Evolutionary conservation across 2,797 vertebrate species (phyloP), one percentile per base, ranked within the genome.

Genomic region (Notamacropus eugenii): DNA sequence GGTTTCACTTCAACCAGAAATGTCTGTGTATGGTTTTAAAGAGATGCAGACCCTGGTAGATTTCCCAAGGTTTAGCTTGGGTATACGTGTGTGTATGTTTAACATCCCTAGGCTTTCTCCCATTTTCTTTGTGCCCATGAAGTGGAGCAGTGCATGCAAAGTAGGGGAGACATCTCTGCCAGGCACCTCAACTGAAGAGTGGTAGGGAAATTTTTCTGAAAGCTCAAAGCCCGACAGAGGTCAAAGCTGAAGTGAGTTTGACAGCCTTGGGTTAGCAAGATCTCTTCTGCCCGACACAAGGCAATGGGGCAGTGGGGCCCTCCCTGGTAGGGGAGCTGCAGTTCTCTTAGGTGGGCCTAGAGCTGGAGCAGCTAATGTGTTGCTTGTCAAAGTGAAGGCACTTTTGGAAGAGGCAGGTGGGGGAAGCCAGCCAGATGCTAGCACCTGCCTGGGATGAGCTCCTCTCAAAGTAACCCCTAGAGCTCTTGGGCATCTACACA

Each of bases 1-100:
- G 96, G 34, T 97, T 98, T 98, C 95, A 55, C 93, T 50, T 95
- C 67, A 22, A 96, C 97, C 92, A 95, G 94, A 91, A 96, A 98
- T 82, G 92, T 94, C 97, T 97, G 52, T 9, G 57, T 91, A 13
- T 92, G 52, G 92, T 95, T 96, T 29, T 97, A 98, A 96, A 94
- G 97, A 95, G 31, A 95, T 91, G 94, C 96, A 98, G 96, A 90
- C 90, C 94, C 93, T 55, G 96, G 34, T 96, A 24, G 95, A 46
- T 94, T 97, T 96, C 97, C 97, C 92, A 46, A 92, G 90, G n/a
- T 46, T 97, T 97, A 95, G 93, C 62, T 62, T 50, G 92, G 82
- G 54, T 90, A 0, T 52, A 46, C 91, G 55, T 57, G 56, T 82
- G 46, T 29, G 27, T 67, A 0, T 16, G 29, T 92, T 93, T 90